These are phyloP conservation scores for Maniola hyperantus DNA, from an alignment of 2,888 invertebrate species.

Conservation along the genomic window DNA sequence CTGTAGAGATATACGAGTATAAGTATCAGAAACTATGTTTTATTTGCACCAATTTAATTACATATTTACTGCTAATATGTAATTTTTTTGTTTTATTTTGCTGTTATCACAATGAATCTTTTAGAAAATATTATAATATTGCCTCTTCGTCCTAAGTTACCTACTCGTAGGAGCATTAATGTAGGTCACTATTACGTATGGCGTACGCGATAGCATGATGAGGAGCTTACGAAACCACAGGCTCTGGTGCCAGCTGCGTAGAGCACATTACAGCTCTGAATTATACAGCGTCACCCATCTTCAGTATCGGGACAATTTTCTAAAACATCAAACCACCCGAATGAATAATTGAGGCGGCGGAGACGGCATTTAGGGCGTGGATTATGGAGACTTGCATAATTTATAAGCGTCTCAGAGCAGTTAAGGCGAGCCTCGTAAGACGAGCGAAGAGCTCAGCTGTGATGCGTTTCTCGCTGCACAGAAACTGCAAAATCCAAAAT, in stretches of 20 bases:
- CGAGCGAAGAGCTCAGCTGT: slow-evolving; percentile 40
- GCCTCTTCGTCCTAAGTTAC: background rate
- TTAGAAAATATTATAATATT: background rate
- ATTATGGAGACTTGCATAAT: slow-evolving; percentile 81
- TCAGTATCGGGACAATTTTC: slow-evolving; percentile 77
- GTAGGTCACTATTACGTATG: slow-evolving; percentile 7
- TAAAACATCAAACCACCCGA: slow-evolving; percentile 80
- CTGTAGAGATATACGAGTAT: slow-evolving; percentile 80
- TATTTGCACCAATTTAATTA: background rate
- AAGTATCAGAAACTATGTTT: slow-evolving; percentile 13
- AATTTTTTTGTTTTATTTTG: too few relatives aligned
- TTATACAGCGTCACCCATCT: slow-evolving; percentile 72
- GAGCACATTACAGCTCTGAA: slow-evolving; percentile 62
- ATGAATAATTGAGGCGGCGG: slow-evolving; percentile 79
- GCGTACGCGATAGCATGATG: slow-evolving; percentile 10
- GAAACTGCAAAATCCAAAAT: slow-evolving; percentile 48
- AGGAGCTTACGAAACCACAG: slow-evolving; percentile 16
- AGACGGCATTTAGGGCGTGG: slow-evolving; percentile 80
- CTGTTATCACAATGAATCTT: too few relatives aligned
- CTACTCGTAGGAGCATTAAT: background rate
- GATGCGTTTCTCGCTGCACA: slow-evolving; percentile 40
- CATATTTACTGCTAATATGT: background rate
- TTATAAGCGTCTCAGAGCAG: slow-evolving; percentile 73
- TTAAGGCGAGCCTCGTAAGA: slow-evolving; percentile 61
- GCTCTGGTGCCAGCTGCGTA: slow-evolving; percentile 53